phyloP scores from a whole-genome alignment of 2,113 vertebrate genomes.

The Bothrops jararaca region DNA sequence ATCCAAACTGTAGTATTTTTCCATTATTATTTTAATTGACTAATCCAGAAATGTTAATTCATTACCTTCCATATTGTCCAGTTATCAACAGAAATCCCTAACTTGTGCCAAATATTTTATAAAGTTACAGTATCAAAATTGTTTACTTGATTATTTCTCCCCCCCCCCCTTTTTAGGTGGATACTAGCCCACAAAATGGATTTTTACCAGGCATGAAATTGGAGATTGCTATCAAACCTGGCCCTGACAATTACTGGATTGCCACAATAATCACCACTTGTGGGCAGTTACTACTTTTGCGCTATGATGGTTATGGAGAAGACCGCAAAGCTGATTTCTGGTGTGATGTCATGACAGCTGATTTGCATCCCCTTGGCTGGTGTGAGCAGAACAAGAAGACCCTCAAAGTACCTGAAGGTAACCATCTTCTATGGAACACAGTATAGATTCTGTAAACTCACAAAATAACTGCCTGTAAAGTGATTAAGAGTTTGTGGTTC shows the following conservation, averaged over 20 bases:
- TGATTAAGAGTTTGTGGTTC: background rate
- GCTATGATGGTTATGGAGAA: conserved; percentile 92
- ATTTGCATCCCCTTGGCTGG: conserved; percentile 93
- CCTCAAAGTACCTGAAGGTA: conserved; percentile 92
- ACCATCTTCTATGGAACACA: conserved; percentile 10
- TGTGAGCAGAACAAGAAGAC: conserved; percentile 85
- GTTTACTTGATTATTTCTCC: conserved; percentile 3
- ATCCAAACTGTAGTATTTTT: background rate
- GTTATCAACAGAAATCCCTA: background rate
- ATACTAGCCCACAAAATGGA: conserved; percentile 90
- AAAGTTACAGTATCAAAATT: background rate
- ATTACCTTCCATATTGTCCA: background rate
- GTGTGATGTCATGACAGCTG: conserved; percentile 92
- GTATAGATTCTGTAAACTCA: background rate
- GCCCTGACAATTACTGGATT: conserved; percentile 89
- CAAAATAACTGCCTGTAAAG: background rate
- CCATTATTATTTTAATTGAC: background rate
- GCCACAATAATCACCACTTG: conserved; percentile 94
- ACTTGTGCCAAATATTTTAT: background rate
- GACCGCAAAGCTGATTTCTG: conserved; percentile 95
- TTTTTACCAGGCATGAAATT: conserved; percentile 96
- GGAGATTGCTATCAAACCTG: conserved; percentile 84
- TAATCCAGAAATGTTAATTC: background rate
- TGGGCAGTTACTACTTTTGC: conserved; percentile 90
- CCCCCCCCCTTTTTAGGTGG: conserved; percentile 75